Conservation (phyloP, 1,140 invertebrate species). For the Drosophila arizonae region DNA sequence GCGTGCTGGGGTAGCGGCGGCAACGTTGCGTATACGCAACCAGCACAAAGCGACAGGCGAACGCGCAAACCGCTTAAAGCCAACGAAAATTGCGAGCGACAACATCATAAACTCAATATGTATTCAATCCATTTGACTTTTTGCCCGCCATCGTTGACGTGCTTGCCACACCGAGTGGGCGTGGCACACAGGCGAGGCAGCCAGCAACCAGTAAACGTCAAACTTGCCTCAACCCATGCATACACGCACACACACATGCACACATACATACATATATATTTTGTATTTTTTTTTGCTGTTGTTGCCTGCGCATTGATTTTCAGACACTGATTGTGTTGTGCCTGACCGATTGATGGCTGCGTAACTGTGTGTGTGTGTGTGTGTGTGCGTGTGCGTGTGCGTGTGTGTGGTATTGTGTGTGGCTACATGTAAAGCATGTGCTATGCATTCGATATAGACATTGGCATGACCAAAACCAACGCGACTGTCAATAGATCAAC, state of each 20-base stretch:
- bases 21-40: slow-evolving; percentile 64
- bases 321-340: slow-evolving; percentile 65
- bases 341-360: slow-evolving; percentile 65
- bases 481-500: slow-evolving; percentile 71
- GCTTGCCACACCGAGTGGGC: slow-evolving; percentile 37
- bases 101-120: slow-evolving; percentile 79
- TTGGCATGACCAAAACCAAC: slow-evolving; percentile 43
- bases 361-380: slow-evolving; percentile 10
- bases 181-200: slow-evolving; percentile 13
- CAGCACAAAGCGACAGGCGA: slow-evolving; percentile 50
- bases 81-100: slow-evolving; percentile 79
- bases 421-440: slow-evolving; percentile 35
- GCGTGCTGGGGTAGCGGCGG: background rate
- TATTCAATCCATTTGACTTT: slow-evolving; percentile 81
- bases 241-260: background rate
- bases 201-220: slow-evolving; percentile 13
- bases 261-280: too few species aligned
- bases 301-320: slow-evolving; percentile 55
- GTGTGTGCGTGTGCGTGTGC: slow-evolving; percentile 10
- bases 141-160: slow-evolving; percentile 51
- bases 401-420: slow-evolving; percentile 16
- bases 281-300: background rate
- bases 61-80: slow-evolving; percentile 75
- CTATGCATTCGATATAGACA: slow-evolving; percentile 53
- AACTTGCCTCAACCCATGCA: slow-evolving; percentile 11